A percentile compares a stretch with the other conserved stretches of the same genome.
Evolutionary conservation across 2,113 vertebrate genomes (phyloP).

Genomic region (Struthidea cinerea): DNA sequence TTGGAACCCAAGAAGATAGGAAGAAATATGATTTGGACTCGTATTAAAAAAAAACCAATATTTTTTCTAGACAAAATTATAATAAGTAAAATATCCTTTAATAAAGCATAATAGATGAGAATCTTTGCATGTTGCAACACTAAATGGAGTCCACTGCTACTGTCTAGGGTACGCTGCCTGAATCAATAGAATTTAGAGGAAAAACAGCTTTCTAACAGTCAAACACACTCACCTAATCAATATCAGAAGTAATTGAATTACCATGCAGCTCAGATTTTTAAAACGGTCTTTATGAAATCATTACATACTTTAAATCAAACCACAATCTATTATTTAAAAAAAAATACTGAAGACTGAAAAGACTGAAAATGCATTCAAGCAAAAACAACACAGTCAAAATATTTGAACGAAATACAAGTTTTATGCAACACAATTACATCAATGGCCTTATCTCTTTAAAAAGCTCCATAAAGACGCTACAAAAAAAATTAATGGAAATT

Average conservation of each 20-base stretch:
- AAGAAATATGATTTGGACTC: neutral
- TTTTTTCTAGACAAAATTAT: neutral
- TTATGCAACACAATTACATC: neutral
- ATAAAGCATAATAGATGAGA: neutral
- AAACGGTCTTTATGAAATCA: neutral
- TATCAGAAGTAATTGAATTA: conserved; percentile 62
- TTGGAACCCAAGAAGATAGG: neutral
- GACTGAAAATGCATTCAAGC: neutral
- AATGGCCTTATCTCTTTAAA: neutral
- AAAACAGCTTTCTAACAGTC: conserved; percentile 55
- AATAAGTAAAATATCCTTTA: neutral
- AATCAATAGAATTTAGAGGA: conserved; percentile 68
- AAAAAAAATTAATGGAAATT: neutral
- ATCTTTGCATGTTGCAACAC: neutral
- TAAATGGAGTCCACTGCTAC: conserved; percentile 55
- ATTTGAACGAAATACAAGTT: neutral
- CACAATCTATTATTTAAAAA: neutral
- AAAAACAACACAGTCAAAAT: neutral
- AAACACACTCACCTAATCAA: conserved; percentile 66
- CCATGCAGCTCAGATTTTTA: conserved; percentile 7
- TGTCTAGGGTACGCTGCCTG: conserved; percentile 19
- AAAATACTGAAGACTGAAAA: neutral
- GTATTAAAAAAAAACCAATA: fast-evolving
- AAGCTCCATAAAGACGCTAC: neutral
- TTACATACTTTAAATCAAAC: neutral